These are phyloP conservation scores for Apaloderma vittatum DNA, from an alignment of 2,113 vertebrate species.

Conservation along the genomic window DNA sequence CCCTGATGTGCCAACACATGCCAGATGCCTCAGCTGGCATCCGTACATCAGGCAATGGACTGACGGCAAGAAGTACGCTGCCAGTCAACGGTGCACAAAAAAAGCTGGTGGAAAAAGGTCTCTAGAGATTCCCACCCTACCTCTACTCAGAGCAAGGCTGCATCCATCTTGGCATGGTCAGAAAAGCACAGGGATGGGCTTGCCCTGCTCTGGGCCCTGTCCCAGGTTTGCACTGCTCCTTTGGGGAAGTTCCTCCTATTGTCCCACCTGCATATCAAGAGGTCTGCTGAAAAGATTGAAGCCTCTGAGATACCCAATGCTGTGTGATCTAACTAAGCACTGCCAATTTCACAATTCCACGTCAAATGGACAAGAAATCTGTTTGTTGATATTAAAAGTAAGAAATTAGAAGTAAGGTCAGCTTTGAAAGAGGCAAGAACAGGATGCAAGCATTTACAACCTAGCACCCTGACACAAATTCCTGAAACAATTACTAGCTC, in stretches of 20 bases:
- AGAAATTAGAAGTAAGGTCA: background rate
- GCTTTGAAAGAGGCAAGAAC: background rate
- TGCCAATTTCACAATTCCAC: background rate
- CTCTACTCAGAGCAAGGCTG: background rate
- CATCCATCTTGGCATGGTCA: background rate
- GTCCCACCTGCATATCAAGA: rapidly evolving
- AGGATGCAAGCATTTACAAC: background rate
- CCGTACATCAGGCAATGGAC: background rate
- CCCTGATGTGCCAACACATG: background rate
- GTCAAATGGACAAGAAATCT: background rate
- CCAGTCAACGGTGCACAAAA: background rate
- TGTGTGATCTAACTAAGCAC: background rate
- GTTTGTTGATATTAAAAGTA: background rate
- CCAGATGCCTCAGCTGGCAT: background rate
- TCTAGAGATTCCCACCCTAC: background rate
- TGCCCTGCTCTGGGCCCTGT: background rate
- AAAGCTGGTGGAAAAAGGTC: background rate
- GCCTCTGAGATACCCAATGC: background rate
- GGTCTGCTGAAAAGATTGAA: background rate
- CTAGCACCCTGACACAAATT: background rate
- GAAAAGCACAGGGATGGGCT: background rate
- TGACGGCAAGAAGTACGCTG: background rate
- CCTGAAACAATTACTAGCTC: background rate
- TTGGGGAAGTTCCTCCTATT: background rate
- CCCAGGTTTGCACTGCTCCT: background rate